A percentile compares a stretch with the other conserved stretches of the same genome.
These are phyloP conservation scores for Drosophila azteca DNA, from an alignment of 1,140 invertebrate species.

Conservation along the genomic window DNA sequence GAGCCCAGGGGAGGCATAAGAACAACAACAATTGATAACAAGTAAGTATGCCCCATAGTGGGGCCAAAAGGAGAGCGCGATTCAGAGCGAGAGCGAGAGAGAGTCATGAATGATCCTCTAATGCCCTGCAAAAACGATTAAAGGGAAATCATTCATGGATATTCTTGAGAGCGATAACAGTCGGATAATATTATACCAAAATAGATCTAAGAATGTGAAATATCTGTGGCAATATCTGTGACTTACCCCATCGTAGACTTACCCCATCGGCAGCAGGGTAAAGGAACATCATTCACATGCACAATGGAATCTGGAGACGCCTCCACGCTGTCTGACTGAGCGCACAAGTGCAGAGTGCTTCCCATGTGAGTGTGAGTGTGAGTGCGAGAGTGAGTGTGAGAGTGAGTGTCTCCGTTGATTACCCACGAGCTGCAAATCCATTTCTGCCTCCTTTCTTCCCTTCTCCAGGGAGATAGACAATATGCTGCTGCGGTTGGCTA, in stretches of 20 bases:
- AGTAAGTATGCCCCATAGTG: conserved; percentile 65
- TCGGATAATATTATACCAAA: not conserved
- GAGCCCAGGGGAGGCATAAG: conserved; percentile 7
- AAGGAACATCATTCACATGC: conserved; percentile 46
- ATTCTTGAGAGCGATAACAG: not conserved
- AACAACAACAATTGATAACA: conserved; percentile 77
- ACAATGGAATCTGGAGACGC: conserved; percentile 40
- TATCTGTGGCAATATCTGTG: no score
- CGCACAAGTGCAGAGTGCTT: conserved; percentile 42
- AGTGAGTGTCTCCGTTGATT: conserved; percentile 68
- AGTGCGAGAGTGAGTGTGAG: conserved; percentile 46
- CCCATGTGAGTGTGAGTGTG: conserved; percentile 42
- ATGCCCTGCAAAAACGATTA: conserved; percentile 29
- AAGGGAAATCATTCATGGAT: no score
- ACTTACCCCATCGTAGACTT: not conserved
- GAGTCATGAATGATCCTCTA: not conserved
- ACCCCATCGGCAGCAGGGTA: conserved; percentile 39
- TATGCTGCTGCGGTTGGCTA: not conserved
- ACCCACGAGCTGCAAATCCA: conserved; percentile 77
- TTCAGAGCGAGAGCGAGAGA: not conserved
- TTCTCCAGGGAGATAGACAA: conserved; percentile 22
- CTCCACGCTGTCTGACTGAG: conserved; percentile 72
- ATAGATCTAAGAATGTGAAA: not conserved
- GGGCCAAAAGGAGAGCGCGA: conserved; percentile 10
- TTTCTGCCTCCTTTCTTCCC: conserved; percentile 66